Percentiles rank a stretch among this genome's conserved stretches.
phyloP scores from a whole-genome alignment of 2,797 vertebrate genomes.

The Myiotriccus ornatus region DNA sequence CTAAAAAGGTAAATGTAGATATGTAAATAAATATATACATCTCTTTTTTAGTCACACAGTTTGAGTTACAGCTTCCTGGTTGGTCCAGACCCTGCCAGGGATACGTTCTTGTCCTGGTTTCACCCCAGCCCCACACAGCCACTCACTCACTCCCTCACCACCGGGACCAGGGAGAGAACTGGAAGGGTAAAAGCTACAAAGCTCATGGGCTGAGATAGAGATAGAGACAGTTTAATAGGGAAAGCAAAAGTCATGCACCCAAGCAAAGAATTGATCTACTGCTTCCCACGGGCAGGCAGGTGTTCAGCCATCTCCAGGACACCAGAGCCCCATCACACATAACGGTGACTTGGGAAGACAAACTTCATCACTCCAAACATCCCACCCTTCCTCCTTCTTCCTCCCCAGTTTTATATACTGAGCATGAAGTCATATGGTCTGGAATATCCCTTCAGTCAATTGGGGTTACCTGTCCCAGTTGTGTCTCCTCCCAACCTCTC shows the following conservation, averaged over 20 bases:
- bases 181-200: background rate
- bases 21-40: background rate
- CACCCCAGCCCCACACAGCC: too few species aligned
- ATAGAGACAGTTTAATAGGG: background rate
- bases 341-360: background rate
- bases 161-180: background rate
- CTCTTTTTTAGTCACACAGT: background rate
- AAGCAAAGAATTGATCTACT: background rate
- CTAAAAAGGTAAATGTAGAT: background rate
- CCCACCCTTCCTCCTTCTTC: too few species aligned
- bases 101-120: background rate
- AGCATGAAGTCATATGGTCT: background rate
- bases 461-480: background rate
- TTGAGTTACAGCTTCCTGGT: background rate
- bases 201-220: background rate
- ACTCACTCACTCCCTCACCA: accelerated
- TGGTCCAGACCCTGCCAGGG: background rate
- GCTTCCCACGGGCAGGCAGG: background rate
- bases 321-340: background rate
- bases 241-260: background rate
- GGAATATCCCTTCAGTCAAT: background rate
- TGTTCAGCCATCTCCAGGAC: background rate
- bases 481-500: background rate
- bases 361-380: background rate
- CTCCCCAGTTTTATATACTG: background rate